phyloP scores from a whole-genome alignment of 2,888 invertebrate species.

The Pterobdella sp. region DNA sequence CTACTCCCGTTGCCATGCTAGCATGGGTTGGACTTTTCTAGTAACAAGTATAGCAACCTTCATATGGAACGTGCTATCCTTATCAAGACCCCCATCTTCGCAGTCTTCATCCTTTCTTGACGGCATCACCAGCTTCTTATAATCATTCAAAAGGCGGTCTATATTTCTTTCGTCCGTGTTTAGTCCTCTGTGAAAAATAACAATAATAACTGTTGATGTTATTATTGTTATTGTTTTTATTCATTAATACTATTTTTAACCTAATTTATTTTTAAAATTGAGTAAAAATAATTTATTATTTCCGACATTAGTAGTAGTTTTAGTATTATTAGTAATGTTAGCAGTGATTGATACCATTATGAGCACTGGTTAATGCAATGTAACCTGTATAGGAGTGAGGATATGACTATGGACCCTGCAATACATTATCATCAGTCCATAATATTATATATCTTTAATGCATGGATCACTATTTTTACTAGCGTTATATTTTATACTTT shows the following conservation, averaged over 20 bases:
- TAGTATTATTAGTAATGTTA: not conserved
- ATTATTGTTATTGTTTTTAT: not conserved
- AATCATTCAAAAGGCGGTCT: constrained; percentile 8
- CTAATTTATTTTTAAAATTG: not conserved
- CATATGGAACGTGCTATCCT: too few species aligned
- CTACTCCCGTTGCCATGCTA: too few species aligned
- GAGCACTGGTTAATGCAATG: not conserved
- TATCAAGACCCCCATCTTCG: too few species aligned
- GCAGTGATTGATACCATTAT: not conserved
- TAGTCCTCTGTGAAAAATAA: not conserved
- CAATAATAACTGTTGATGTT: not conserved
- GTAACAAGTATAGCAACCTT: too few species aligned
- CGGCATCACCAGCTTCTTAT: not conserved
- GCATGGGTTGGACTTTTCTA: too few species aligned
- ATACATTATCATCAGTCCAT: too few species aligned
- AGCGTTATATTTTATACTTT: too few species aligned
- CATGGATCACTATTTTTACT: too few species aligned
- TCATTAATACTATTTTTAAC: too few species aligned
- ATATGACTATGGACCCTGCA: not conserved
- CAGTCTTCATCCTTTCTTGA: too few species aligned
- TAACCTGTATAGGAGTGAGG: constrained; percentile 1
- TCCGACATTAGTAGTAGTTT: not conserved
- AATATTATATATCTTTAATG: too few species aligned
- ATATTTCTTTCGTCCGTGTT: not conserved
- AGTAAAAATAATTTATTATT: not conserved